Evolutionary conservation across 2,888 invertebrate species (phyloP).

Genomic region (Drosophila maculinotata): DNA sequence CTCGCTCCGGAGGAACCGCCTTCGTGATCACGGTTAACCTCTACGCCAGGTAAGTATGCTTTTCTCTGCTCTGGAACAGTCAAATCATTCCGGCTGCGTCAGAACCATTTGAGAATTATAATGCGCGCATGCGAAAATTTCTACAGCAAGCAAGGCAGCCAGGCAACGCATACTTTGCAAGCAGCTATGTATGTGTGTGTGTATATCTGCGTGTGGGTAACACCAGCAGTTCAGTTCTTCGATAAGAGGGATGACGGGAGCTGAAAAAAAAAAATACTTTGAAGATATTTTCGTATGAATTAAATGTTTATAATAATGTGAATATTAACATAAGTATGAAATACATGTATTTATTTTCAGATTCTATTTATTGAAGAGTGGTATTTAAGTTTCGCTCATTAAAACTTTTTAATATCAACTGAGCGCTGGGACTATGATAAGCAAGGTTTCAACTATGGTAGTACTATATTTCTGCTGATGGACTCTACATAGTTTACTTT

Average conservation of each 20-base stretch:
- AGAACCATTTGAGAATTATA: slow-evolving; percentile 58
- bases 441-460: too few relatives aligned
- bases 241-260: slow-evolving; percentile 4
- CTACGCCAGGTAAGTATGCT: slow-evolving; percentile 77
- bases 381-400: too few relatives aligned
- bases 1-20: slow-evolving; percentile 77
- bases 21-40: slow-evolving; percentile 77
- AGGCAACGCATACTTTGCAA: slow-evolving; percentile 14
- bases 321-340: not conserved
- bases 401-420: too few relatives aligned
- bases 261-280: not conserved
- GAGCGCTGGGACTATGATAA: too few relatives aligned
- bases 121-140: slow-evolving; percentile 6
- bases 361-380: too few relatives aligned
- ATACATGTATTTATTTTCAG: not conserved
- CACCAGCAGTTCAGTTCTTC: not conserved
- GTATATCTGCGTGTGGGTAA: slow-evolving; percentile 2
- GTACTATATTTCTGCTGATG: too few relatives aligned
- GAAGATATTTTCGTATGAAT: not conserved
- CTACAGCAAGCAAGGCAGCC: slow-evolving; percentile 12
- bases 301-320: not conserved
- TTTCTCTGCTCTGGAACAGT: slow-evolving; percentile 2
- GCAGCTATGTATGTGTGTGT: slow-evolving; percentile 7
- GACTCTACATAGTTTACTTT: too few relatives aligned
- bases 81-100: not conserved